Evolutionary conservation across 2,797 vertebrate species (phyloP).

Genomic region (Anomalospiza imberbis): DNA sequence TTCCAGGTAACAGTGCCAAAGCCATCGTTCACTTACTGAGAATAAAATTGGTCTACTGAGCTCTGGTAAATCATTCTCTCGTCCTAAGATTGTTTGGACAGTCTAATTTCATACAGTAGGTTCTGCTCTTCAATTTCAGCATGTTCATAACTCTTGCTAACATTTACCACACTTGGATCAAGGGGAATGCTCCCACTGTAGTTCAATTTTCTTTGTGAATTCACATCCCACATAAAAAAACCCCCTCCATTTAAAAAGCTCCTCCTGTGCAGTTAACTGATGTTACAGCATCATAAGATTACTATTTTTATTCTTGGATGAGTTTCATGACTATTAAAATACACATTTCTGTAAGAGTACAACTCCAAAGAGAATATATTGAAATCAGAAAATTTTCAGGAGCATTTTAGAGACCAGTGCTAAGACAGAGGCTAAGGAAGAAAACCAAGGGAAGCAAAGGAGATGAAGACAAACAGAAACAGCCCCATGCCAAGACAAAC

Average conservation of each 20-base stretch:
- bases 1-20: neutral
- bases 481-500: neutral
- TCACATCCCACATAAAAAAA: neutral
- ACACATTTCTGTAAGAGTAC: neutral
- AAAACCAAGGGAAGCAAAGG: neutral
- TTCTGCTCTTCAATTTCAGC: neutral
- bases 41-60: neutral
- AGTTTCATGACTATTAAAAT: neutral
- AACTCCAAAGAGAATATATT: neutral
- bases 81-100: neutral
- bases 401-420: neutral
- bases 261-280: neutral
- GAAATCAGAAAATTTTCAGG: neutral
- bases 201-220: neutral
- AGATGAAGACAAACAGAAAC: neutral
- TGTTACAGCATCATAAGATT: neutral
- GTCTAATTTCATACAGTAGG: neutral
- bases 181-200: neutral
- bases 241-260: neutral
- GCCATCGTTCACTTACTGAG: neutral
- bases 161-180: conserved; percentile 8
- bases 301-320: neutral
- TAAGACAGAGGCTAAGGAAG: neutral
- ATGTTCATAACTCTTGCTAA: neutral
- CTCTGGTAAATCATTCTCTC: neutral